Evolutionary conservation across 2,113 vertebrate species (phyloP).

Genomic region (Mustela lutreola): DNA sequence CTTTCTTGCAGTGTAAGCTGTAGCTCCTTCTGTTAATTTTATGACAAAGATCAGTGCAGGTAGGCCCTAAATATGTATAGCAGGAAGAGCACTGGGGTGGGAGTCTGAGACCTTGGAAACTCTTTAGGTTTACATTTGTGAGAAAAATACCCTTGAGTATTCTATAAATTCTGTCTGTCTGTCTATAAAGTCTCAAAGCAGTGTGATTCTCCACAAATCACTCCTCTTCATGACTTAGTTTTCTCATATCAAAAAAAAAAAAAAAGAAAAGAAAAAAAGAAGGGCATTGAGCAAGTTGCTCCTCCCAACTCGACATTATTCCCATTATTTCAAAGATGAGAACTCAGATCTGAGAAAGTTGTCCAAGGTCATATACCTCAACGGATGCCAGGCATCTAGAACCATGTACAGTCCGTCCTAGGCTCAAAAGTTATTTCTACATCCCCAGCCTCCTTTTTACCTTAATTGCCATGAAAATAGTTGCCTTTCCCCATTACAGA

Average conservation of each 20-base stretch:
- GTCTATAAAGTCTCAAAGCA: not conserved
- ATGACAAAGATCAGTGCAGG: not conserved
- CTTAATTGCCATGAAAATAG: not conserved
- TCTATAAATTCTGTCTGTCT: too few relatives aligned
- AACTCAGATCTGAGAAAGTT: not conserved
- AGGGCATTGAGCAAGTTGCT: not conserved
- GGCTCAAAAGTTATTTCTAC: not conserved
- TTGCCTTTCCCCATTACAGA: not conserved
- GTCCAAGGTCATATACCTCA: not conserved
- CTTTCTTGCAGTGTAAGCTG: not conserved
- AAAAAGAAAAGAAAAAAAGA: too few relatives aligned
- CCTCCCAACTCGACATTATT: not conserved
- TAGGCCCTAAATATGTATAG: accelerated
- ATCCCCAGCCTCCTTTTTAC: not conserved
- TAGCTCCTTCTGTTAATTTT: not conserved
- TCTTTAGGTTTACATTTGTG: not conserved
- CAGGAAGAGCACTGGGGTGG: not conserved
- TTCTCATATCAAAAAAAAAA: not conserved
- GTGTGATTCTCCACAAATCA: not conserved
- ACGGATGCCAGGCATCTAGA: not conserved
- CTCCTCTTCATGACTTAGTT: not conserved
- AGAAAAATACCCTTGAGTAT: not conserved
- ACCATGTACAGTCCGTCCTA: not conserved
- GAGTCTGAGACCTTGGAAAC: not conserved
- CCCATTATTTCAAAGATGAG: not conserved